Evolutionary conservation across 2,888 invertebrate species (phyloP).

Genomic region (Eristalis pertinax): DNA sequence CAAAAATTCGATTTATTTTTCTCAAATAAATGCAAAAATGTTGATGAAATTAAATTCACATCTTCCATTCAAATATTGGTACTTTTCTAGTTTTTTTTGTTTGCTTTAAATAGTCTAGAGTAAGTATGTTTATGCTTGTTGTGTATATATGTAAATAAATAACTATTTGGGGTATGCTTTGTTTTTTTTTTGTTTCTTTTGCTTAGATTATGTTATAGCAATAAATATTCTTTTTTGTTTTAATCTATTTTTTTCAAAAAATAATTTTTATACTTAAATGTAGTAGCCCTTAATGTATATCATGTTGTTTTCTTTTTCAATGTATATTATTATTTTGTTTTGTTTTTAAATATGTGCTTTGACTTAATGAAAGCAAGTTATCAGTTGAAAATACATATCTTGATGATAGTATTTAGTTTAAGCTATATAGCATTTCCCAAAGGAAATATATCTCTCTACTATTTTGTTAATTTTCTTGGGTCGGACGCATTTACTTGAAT

Average conservation of each 20-base stretch:
- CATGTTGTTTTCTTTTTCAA: conserved; percentile 39
- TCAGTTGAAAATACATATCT: conserved; percentile 59
- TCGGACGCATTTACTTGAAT: conserved; percentile 72
- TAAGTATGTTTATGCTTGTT: conserved; percentile 70
- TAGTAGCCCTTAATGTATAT: conserved; percentile 69
- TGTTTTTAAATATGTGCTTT: conserved; percentile 47
- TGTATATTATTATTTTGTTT: conserved; percentile 60
- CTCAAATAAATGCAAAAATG: conserved; percentile 13
- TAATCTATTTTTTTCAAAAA: conserved; percentile 58
- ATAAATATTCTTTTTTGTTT: conserved; percentile 61
- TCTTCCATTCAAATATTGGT: conserved; percentile 61
- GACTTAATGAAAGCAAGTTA: conserved; percentile 67
- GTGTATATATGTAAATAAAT: conserved; percentile 67
- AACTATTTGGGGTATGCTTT: conserved; percentile 58
- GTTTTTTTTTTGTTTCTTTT: conserved; percentile 29
- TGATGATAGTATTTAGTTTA: conserved; percentile 58
- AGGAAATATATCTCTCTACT: conserved; percentile 48
- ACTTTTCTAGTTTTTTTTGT: conserved; percentile 59
- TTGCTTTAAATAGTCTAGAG: conserved; percentile 64
- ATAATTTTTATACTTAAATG: conserved; percentile 70
- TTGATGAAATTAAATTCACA: conserved; percentile 24
- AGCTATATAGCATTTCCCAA: conserved; percentile 61
- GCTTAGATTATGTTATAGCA: conserved; percentile 64
- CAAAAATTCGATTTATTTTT: conserved; percentile 2
- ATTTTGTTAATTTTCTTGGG: conserved; percentile 37